These are phyloP conservation scores for Notodonta ziczac DNA, from an alignment of 2,888 invertebrate genomes.

Conservation along the genomic window DNA sequence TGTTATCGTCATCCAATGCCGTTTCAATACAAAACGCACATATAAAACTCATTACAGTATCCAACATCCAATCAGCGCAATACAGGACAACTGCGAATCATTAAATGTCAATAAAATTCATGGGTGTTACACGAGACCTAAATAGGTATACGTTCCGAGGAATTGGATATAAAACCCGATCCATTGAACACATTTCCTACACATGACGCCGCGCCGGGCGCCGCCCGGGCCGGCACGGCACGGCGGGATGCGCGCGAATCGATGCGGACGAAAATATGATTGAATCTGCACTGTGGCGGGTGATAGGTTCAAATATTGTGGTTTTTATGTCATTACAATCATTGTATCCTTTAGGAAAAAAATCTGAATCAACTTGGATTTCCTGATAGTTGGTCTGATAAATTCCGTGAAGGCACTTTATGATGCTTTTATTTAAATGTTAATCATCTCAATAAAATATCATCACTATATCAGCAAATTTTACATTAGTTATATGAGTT, in stretches of 20 bases:
- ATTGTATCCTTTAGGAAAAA: too few relatives aligned
- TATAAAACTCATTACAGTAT: conserved; percentile 38
- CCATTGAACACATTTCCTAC: conserved; percentile 55
- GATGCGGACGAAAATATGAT: conserved; percentile 3
- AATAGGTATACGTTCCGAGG: conserved; percentile 38
- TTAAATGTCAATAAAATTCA: conserved; percentile 66
- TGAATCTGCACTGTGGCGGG: not conserved
- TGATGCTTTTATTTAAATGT: too few relatives aligned
- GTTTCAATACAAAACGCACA: conserved; percentile 7
- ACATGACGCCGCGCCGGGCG: conserved; percentile 33
- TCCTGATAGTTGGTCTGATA: too few relatives aligned
- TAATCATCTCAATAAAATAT: not conserved
- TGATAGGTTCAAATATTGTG: not conserved
- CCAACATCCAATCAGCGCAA: conserved; percentile 46
- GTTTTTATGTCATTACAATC: not conserved
- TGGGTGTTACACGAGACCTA: conserved; percentile 41
- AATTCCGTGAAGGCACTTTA: too few relatives aligned
- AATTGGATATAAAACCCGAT: conserved; percentile 54
- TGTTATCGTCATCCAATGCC: conserved; percentile 5
- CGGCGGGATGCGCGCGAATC: conserved; percentile 9
- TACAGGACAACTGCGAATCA: conserved; percentile 39
- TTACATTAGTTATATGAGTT: too few relatives aligned
- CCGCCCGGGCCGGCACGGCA: conserved; percentile 13
- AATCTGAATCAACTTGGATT: too few relatives aligned
- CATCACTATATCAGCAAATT: too few relatives aligned